These are phyloP conservation scores for Oostethus manadensis DNA, from an alignment of 2,113 vertebrate genomes.

Conservation along the genomic window DNA sequence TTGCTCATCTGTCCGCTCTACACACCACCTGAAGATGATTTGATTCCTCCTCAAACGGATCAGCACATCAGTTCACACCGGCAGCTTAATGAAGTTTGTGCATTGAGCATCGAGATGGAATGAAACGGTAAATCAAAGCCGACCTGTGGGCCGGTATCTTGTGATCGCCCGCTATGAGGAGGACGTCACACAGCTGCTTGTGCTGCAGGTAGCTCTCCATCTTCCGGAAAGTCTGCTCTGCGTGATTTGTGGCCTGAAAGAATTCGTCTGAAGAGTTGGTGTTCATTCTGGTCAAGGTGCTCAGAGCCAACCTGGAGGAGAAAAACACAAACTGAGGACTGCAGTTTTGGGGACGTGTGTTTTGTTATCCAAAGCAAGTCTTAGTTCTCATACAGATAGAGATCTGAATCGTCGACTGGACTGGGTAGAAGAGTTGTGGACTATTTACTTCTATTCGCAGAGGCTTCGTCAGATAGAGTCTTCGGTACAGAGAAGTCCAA, in stretches of 20 bases:
- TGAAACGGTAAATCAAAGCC: conserved; percentile 11
- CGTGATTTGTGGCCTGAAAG: conserved; percentile 86
- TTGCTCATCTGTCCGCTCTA: conserved; percentile 11
- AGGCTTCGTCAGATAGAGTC: too few relatives aligned
- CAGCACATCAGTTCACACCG: not conserved
- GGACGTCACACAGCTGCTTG: conserved; percentile 92
- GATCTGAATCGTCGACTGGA: too few relatives aligned
- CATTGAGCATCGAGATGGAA: not conserved
- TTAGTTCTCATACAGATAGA: too few relatives aligned
- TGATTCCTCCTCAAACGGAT: conserved; percentile 7
- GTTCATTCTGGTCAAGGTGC: conserved; percentile 78
- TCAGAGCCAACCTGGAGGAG: conserved; percentile 71
- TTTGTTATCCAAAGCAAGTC: too few relatives aligned
- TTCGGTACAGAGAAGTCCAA: too few relatives aligned
- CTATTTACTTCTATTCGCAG: too few relatives aligned
- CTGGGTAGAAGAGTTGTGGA: too few relatives aligned
- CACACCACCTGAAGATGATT: conserved; percentile 7
- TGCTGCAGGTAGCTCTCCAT: conserved; percentile 96
- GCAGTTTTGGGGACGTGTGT: too few relatives aligned
- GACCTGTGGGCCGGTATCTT: conserved; percentile 96
- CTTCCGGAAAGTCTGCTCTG: conserved; percentile 88
- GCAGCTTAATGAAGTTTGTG: conserved; percentile 27
- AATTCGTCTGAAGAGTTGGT: conserved; percentile 80
- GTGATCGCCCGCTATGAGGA: conserved; percentile 87
- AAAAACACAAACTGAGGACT: conserved; percentile 4